Base-by-base conservation (phyloP, 2,797 vertebrate species). In the Tamandua tetradactyla region DNA sequence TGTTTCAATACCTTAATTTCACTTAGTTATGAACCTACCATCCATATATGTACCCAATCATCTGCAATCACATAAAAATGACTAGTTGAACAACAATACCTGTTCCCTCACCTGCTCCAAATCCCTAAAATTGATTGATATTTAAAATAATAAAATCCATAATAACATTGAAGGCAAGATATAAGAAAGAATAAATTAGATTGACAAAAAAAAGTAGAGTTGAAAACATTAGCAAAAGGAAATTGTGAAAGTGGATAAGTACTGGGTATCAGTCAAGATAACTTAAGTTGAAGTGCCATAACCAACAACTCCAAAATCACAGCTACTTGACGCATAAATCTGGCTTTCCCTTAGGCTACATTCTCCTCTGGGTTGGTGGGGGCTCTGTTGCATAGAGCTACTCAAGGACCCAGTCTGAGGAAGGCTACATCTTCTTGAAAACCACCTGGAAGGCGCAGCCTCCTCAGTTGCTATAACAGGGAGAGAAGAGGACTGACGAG, bases 131-230 rank as follows among this genome's bases (percentile, higher is more conserved):
- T 44, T 37, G 40, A 87, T 10, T 30, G 61, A 42, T 27, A n/a
- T 61, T 87, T 84, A 49, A 96, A 91, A 40, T 32, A 69, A 91
- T 32, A 85, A 85, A 95, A 91, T 75, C 7, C 0, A 25, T 32
- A 40, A 64, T 40, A 57, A 59, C 62, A 32, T 52, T 37, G 22
- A 81, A 80, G 49, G 32, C 30, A 91, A 55, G 9, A 76, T 74
- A 81, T 8, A 68, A 14, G 44, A 69, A 72, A 59, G 18, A 44
- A 10, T 20, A 93, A 4, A 42, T 74, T 14, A 79, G 18, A 32
- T 30, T 57, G 27, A 35, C 55, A 89, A 52, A 87, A 6, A 17
- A 32, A 82, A 42, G 30, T 20, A 37, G 7, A 69, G 17, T 6
- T 62, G 20, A 75, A 86, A 86, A 8, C 42, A 2, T n/a, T 42